Evolutionary conservation across 1,140 invertebrate species (phyloP), one percentile per base, ranked within the genome.

Genomic region (Polypedilum vanderplanki): DNA sequence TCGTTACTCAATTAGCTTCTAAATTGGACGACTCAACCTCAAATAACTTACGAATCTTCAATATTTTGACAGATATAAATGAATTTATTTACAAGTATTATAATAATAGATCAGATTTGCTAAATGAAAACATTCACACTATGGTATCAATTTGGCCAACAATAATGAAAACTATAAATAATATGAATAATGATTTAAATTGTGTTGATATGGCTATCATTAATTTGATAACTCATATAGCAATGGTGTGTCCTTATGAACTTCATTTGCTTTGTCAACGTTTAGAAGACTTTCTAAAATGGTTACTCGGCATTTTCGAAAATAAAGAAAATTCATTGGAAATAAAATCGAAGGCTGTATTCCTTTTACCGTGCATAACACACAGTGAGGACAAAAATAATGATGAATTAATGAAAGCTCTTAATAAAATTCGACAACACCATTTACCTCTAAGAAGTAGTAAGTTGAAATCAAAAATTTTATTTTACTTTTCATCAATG

Each of bases 1-100:
- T 8, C 40, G 77, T 73, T 40, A 3, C 76, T 78, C 9, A 18
- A 78, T 24, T 40, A 77, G 5, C 74, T 80, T n/a, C 40, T 12
- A 46, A 22, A 77, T 12, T 75, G 7, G 15, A 4, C 7, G 9
- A 7, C 12, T 7, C 22, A 5, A 75, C 70, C 57, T 1, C 5
- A 40, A 12, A 46, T 33, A 17, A 22, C 46, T 41, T 70, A 1
- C 17, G 65, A 70, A 70, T 70, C 7, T 57, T 74, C 12, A 40
- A 73, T 1, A 74, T 76, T 7, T 73, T 76, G 8, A 70, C 33
- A 10, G 74, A 76, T 12, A 8, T 76, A 1, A 73, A 20, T 15
- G 73, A 76, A 18, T 73, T 33, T 65, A 15, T 41, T 12, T 74
- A 74, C n/a, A 76, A 74, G 46, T 9, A 70, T 12, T n/a, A 24